Conservation (phyloP, 2,113 vertebrate genomes). For the Sturnira hondurensis region DNA sequence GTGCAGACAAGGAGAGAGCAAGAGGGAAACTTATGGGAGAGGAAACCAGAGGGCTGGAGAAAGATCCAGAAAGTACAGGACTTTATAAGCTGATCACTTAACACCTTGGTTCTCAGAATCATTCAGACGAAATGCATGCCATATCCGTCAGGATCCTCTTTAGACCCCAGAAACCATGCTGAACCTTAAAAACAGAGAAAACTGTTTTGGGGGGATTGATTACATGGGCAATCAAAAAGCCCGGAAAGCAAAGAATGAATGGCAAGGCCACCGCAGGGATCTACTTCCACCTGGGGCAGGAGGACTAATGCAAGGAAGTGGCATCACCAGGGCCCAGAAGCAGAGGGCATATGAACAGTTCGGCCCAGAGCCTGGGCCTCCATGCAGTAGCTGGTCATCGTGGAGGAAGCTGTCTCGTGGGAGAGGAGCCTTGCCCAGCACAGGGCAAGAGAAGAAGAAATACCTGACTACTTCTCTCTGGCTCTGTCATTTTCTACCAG, state of each 20-base stretch:
- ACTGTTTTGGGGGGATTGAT: not conserved
- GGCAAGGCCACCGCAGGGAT: not conserved
- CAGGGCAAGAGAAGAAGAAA: not conserved
- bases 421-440: not conserved
- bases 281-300: not conserved
- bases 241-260: not conserved
- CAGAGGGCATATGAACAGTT: not conserved
- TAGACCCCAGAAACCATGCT: not conserved
- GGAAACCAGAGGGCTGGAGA: not conserved
- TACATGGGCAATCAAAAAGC: not conserved
- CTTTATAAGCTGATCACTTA: not conserved
- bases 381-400: not conserved
- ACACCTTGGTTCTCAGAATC: not conserved
- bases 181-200: not conserved
- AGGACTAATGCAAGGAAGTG: not conserved
- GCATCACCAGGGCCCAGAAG: not conserved
- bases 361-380: fast-evolving
- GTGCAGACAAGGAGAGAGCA: not conserved
- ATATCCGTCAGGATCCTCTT: not conserved
- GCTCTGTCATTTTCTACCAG: not conserved
- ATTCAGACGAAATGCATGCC: not conserved
- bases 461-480: not conserved
- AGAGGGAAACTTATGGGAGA: not conserved
- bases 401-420: not conserved
- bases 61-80: not conserved